Evolutionary conservation across 2,888 invertebrate species (phyloP), one percentile per base, ranked within the genome.

Genomic region (Pimpla rufipes): DNA sequence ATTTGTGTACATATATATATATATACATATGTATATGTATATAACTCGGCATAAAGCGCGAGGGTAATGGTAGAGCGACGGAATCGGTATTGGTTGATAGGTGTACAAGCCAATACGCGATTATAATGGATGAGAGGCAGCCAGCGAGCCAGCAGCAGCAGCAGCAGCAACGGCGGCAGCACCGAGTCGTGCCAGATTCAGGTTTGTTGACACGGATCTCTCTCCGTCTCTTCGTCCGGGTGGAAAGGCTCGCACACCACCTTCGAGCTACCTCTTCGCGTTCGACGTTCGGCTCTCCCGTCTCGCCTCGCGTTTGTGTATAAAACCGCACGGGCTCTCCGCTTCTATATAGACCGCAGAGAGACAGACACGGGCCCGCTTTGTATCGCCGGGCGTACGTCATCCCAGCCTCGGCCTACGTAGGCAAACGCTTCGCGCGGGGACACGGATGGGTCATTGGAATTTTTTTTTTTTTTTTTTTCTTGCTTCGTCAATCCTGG

Each of bases 191-290:
- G 88, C 90, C 88, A 89, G 88, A 89, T 90, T 89, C 89, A 88
- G 88, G 89, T 89, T 89, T 89, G 88, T 89, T 89, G 90, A 89
- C 90, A 90, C 89, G 89, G 90, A 89, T 89, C 90, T 90, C 85
- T 85, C 86, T 79, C 85, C 70, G 78, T 85, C 81, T 81, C 83
- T 79, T 83, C 77, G 80, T 80, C 83, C 85, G 85, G 84, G 81
- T 89, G 85, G 87, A 88, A 89, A 89, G 88, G 88, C 81, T 85
- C 85, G 55, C 81, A 45, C 71, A 50, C 68, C 40, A 75, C 52
- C 40, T 45, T 70, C 50, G 35, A 62, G 50, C 66, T 18, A 74
- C 81, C 45, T 71, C 52, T 64, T 71, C 78, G 52, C 66, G 66
- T 62, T 62, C 70, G 55, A 70, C 71, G 68, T 40, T 55, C 40